Evolutionary conservation across 2,113 vertebrate species (phyloP), one percentile per base, ranked within the genome.

Genomic region (Macroglossus sobrinus): DNA sequence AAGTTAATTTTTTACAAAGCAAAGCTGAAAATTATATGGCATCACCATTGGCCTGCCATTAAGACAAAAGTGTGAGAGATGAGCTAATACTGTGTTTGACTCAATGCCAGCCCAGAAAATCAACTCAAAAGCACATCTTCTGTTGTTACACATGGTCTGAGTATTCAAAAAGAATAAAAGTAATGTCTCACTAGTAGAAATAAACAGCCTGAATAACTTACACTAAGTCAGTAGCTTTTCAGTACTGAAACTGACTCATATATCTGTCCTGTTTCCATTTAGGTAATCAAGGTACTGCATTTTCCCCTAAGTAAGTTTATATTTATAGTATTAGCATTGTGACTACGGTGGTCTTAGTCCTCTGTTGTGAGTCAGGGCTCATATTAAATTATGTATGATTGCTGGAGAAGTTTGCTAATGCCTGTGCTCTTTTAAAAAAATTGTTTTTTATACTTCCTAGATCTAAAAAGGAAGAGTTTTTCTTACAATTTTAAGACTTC

Each of bases 1-100:
- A 61, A 57, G 69, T 81, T 79, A 93, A 61, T 68, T 74, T 94
- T 93, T 95, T 53, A 69, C 40, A 91, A 63, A 88, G 47, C 82
- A 84, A 90, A 90, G 19, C 71, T 93, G 55, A 94, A 74, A 78
- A 85, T 64, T 71, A 6, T 15, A 35, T 85, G 72, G 69, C 64
- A 63, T 90, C 59, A 71, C 38, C 7, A 3, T 15, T 72, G 66
- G 24, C 68, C 91, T 82, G 50, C 50, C 13, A 7, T 85, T 72
- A 63, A 43, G 55, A 59, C 16, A 45, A 2, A 90, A 89, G 45
- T 93, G 61, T 94, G 63, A 92, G 53, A 82, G 75, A 64, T 80
- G 47, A 92, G 72, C 59, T 92, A 22, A 76, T 11, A 64, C 72
- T 84, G 28, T 68, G 40, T 45, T 85, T 91, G 89, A 76, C 89